phyloP scores from a whole-genome alignment of 2,797 vertebrate genomes.

The Philypnodon macrostomus region DNA sequence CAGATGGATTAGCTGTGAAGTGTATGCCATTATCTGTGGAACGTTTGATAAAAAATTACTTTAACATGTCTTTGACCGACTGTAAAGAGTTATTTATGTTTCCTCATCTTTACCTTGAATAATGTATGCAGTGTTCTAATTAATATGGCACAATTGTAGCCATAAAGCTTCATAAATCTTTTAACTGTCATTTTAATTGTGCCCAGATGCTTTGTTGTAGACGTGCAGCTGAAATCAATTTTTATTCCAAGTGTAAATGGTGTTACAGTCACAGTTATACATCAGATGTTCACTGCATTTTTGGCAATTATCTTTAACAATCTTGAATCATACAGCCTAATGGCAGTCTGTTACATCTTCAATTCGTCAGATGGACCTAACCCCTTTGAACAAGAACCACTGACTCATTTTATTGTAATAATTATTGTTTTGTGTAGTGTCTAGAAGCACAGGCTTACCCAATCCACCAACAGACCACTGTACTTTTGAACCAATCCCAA shows the following conservation, averaged over 20 bases:
- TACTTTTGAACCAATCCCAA: too few relatives aligned
- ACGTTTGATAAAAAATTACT: too few relatives aligned
- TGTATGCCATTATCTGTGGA: too few relatives aligned
- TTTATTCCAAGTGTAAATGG: background rate
- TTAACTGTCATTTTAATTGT: conserved; percentile 2
- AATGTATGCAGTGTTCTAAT: background rate
- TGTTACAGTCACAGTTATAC: conserved; percentile 4
- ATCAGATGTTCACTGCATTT: conserved; percentile 5
- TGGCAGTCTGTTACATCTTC: conserved; percentile 4
- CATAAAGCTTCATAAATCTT: background rate
- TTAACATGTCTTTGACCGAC: background rate
- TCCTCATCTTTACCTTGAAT: conserved; percentile 10
- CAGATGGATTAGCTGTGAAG: too few relatives aligned
- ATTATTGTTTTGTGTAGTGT: too few relatives aligned
- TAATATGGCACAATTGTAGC: background rate
- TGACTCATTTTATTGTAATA: too few relatives aligned
- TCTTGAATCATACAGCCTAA: background rate
- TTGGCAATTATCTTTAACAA: conserved; percentile 9
- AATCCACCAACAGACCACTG: too few relatives aligned
- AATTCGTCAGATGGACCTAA: conserved; percentile 1
- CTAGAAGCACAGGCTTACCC: too few relatives aligned
- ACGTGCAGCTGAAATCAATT: conserved; percentile 1
- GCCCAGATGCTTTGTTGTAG: background rate
- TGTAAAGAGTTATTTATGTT: too few relatives aligned
- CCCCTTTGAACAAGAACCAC: background rate